Percentiles rank a stretch among this genome's conserved stretches.
Evolutionary conservation across 2,888 invertebrate species (phyloP).

Genomic region (Rotaria macrura): DNA sequence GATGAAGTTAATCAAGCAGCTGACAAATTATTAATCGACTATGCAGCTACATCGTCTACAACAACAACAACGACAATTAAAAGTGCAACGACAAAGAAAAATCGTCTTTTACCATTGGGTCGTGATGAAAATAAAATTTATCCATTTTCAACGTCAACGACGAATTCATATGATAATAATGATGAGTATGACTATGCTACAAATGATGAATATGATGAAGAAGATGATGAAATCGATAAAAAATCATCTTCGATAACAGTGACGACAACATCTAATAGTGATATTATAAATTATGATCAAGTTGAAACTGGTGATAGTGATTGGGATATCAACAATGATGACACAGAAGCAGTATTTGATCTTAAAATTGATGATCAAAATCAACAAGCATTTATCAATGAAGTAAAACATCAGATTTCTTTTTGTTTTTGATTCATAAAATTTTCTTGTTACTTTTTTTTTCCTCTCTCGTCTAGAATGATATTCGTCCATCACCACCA

Average conservation of each 20-base stretch:
- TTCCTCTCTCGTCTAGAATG: background rate
- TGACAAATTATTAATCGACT: background rate
- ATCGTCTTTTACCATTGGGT: background rate
- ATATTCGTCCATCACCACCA: background rate
- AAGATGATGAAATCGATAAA: constrained; percentile 35
- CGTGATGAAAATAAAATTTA: background rate
- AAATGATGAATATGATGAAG: constrained; percentile 37
- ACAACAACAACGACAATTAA: background rate
- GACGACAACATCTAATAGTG: constrained; percentile 35
- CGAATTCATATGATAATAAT: background rate
- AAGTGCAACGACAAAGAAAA: background rate
- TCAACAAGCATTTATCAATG: constrained; percentile 5
- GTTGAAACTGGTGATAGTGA: background rate
- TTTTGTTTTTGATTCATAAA: no score
- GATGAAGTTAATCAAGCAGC: constrained; percentile 7
- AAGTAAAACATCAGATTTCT: no score
- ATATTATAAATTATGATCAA: background rate
- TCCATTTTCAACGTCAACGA: constrained; percentile 29
- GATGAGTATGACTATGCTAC: constrained; percentile 34
- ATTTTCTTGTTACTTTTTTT: background rate
- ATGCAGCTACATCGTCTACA: background rate
- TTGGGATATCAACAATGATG: background rate
- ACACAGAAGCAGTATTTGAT: background rate
- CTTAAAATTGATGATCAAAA: background rate
- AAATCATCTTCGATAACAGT: constrained; percentile 35